Conservation (phyloP, 2,113 vertebrate species). For the Oncorhynchus gorbuscha region DNA sequence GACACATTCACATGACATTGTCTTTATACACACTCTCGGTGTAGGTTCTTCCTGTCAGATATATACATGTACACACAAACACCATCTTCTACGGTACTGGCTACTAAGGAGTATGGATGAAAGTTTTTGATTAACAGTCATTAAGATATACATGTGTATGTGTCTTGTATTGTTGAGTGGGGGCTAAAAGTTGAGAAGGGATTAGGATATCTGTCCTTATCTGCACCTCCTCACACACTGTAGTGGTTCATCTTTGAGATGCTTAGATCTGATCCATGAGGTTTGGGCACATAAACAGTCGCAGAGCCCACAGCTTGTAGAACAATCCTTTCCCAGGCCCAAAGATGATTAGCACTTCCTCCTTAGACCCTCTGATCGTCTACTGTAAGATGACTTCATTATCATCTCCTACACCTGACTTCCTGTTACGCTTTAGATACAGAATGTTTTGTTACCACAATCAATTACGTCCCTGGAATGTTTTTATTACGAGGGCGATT, state of each 20-base stretch:
- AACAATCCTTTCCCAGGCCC: constrained; percentile 11
- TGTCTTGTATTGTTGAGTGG: neutral
- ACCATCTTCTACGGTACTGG: constrained; percentile 32
- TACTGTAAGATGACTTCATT: constrained; percentile 35
- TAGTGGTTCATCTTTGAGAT: too few relatives aligned
- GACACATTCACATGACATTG: neutral
- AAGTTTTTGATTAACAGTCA: neutral
- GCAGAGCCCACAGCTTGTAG: neutral
- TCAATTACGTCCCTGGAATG: constrained; percentile 34
- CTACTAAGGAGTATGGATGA: constrained; percentile 3
- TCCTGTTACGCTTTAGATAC: constrained; percentile 24
- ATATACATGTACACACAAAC: constrained; percentile 2
- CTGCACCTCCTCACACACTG: too few relatives aligned
- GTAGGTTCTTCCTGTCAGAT: constrained; percentile 56
- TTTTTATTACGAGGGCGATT: constrained; percentile 14
- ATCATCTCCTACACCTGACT: constrained; percentile 39
- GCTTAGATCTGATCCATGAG: neutral
- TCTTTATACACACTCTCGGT: constrained; percentile 33
- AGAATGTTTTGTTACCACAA: constrained; percentile 29
- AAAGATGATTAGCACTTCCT: constrained; percentile 19
- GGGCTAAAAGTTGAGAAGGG: neutral
- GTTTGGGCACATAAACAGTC: neutral
- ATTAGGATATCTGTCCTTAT: neutral
- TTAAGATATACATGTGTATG: neutral
- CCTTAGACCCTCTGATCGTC: neutral